Conservation (phyloP, 2,113 vertebrate genomes). For the Elephas maximus region DNA sequence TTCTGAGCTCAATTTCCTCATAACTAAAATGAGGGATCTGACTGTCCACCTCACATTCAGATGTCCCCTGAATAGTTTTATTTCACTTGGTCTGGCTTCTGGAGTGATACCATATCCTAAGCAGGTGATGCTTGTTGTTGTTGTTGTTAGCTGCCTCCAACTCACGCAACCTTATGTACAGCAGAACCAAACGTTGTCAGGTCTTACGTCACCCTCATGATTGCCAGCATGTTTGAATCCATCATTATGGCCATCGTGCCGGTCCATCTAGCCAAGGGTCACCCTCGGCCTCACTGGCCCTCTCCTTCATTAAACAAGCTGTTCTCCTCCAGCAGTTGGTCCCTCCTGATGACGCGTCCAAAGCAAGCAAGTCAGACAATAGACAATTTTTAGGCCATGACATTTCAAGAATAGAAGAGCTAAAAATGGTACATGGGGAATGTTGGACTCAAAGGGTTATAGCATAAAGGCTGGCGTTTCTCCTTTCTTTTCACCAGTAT, state of each 20-base stretch:
- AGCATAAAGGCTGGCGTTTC: neutral
- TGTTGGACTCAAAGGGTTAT: neutral
- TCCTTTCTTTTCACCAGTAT: fast-evolving
- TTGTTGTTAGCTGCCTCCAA: too few relatives aligned
- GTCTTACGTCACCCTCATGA: too few relatives aligned
- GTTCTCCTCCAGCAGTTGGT: neutral
- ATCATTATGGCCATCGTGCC: neutral
- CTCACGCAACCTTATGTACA: too few relatives aligned
- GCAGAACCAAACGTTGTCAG: too few relatives aligned
- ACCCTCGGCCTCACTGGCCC: neutral
- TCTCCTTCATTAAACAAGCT: neutral
- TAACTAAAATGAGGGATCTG: fast-evolving
- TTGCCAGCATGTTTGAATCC: too few relatives aligned
- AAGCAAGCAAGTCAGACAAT: neutral
- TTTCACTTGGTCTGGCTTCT: neutral
- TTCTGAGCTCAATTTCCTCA: fast-evolving
- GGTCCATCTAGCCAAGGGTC: neutral
- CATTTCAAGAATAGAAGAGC: neutral
- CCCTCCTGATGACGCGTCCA: neutral
- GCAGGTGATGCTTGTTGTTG: too few relatives aligned
- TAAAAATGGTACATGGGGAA: fast-evolving
- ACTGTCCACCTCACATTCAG: fast-evolving
- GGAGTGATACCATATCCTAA: fast-evolving
- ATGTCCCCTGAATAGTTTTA: neutral
- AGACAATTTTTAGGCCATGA: fast-evolving